Evolutionary conservation across 2,113 vertebrate species (phyloP), one percentile per base, ranked within the genome.

Genomic region (Dasyprocta punctata): DNA sequence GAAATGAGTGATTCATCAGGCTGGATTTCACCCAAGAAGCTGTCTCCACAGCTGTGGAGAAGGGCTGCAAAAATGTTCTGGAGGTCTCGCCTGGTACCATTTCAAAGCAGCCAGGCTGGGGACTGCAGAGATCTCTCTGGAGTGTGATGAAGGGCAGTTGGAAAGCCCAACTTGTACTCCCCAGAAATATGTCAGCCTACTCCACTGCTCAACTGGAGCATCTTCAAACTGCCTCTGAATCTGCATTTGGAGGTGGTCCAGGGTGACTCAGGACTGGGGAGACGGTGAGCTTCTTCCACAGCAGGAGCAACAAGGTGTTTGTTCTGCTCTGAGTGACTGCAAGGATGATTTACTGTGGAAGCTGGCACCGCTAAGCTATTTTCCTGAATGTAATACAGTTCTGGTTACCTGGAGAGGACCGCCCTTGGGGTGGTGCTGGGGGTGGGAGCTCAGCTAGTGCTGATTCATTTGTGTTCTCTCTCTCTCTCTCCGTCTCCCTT

Each of bases 21-120:
- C 96, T 98, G 97, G 90, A 81, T 92, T 97, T 96, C 95, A 88
- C 96, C 95, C 93, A 96, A 93, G 92, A 90, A 98, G 52, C 77
- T 71, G 88, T 92, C 97, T 98, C 78, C 95, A 91, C 78, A 97
- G 96, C 96, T 97, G n/a, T 83, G 96, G 69, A 92, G 75, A 95
- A 75, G 71, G 85, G 81, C 30, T 90, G 56, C 86, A 28, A 60
- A 54, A 80, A 93, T 24, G 95, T 98, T 97, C 77, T 87, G 95
- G 49, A 78, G 69, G 90, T 89, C 88, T 95, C 44, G 83, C 77
- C 89, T 97, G 89, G 87, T 96, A 89, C 38, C 2, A 60, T 90
- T 91, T 86, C 83, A 90, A 93, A 77, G 86, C 44, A 52, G 69
- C 71, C 71, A 75, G 84, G 36, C 61, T 93, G 71, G n/a, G 92